A percentile compares a stretch with the other conserved stretches of the same genome.
Conservation (phyloP, 2,888 invertebrate species). For the Pristionchus mayeri region DNA sequence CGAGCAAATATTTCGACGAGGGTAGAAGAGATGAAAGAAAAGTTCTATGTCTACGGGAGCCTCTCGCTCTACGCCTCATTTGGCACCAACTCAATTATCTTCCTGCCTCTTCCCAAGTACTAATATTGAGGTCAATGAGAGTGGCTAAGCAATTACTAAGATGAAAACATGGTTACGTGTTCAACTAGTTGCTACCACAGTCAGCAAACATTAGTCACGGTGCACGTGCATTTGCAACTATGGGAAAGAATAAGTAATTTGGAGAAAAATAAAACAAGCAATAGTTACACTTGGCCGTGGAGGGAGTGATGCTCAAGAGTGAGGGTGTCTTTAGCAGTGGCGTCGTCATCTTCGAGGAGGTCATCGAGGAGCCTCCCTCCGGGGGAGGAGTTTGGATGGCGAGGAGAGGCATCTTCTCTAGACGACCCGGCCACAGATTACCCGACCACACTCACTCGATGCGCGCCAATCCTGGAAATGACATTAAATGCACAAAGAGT, state of each 20-base stretch:
- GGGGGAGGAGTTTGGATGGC: constrained; percentile 25
- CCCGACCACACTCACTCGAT: constrained; percentile 29
- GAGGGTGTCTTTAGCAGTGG: constrained; percentile 8
- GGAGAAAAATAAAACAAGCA: not conserved
- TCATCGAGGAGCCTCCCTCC: not conserved
- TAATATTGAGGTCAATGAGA: not conserved
- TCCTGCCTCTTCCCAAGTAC: not conserved
- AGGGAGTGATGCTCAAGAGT: not conserved
- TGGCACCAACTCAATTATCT: constrained; percentile 30
- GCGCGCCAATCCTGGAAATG: constrained; percentile 26
- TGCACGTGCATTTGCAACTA: not conserved
- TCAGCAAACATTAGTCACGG: not conserved
- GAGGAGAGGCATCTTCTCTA: constrained; percentile 32
- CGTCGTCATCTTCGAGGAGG: not conserved
- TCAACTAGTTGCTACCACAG: not conserved
- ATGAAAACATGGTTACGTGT: not conserved
- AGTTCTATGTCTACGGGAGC: constrained; percentile 23
- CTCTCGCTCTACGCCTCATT: constrained; percentile 38
- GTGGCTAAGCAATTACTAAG: not conserved
- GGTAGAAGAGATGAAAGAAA: not conserved
- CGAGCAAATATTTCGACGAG: not conserved
- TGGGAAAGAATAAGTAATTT: not conserved
- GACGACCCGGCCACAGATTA: constrained; percentile 9
- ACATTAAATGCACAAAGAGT: constrained; percentile 6
- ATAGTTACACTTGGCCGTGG: not conserved